Evolutionary conservation across 2,797 vertebrate genomes (phyloP).

Genomic region (Microctenopoma lineatum): DNA sequence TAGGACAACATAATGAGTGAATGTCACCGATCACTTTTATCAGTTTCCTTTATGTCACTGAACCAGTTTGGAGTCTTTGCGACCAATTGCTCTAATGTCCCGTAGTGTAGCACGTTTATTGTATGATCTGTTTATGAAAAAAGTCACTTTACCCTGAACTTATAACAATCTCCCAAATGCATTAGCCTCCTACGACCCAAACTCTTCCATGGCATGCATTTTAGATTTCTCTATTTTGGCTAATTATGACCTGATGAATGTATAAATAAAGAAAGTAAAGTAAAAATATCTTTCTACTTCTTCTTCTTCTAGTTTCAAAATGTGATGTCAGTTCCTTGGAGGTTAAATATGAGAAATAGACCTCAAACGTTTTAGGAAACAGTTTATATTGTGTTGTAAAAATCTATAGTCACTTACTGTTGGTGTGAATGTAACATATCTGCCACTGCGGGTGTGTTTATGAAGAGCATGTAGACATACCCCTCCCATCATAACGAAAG

Average conservation of each 20-base stretch:
- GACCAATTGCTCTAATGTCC: conserved; percentile 19
- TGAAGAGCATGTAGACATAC: conserved; percentile 24
- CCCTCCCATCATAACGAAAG: conserved; percentile 59
- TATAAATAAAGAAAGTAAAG: too few species aligned
- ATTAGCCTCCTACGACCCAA: too few species aligned
- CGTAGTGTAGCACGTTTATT: neutral
- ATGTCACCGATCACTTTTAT: conserved; percentile 33
- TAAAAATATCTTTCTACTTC: too few species aligned
- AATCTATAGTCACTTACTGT: neutral
- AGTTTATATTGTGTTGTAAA: neutral
- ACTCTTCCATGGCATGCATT: too few species aligned
- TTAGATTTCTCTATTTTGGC: too few species aligned
- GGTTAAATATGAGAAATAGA: too few species aligned
- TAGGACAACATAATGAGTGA: conserved; percentile 25
- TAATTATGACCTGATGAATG: too few species aligned
- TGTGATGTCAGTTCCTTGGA: too few species aligned
- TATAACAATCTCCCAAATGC: neutral
- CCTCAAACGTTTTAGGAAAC: neutral
- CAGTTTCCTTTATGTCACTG: conserved; percentile 40
- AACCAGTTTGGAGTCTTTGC: conserved; percentile 31
- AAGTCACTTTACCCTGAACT: neutral
- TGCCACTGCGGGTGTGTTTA: conserved; percentile 34
- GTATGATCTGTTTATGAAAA: conserved; percentile 9
- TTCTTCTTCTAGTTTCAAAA: too few species aligned
- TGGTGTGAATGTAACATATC: neutral